These are phyloP conservation scores for Spilogale gracilis DNA, from an alignment of 2,113 vertebrate species.

Conservation along the genomic window DNA sequence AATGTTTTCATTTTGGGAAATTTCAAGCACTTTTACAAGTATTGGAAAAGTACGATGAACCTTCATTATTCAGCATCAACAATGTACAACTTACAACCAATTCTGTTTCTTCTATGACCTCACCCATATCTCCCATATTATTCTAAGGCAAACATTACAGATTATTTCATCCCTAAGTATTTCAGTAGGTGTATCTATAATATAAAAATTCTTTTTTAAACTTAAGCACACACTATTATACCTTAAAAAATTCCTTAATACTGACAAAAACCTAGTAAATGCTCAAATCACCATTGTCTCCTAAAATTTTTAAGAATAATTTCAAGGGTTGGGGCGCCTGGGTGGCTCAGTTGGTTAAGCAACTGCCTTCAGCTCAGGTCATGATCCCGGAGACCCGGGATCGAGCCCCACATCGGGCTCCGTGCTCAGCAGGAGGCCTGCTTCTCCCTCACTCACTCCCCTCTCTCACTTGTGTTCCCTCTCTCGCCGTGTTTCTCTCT, in stretches of 20 bases:
- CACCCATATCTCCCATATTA: background rate
- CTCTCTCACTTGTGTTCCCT: too few species aligned
- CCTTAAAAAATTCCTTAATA: conserved; percentile 6
- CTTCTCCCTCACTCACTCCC: too few species aligned
- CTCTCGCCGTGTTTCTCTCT: too few species aligned
- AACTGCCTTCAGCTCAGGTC: too few species aligned
- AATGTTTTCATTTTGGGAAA: background rate
- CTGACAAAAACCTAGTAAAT: background rate
- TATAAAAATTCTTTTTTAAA: background rate
- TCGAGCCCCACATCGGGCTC: too few species aligned
- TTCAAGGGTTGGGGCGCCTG: background rate
- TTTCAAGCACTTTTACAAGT: background rate
- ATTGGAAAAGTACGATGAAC: background rate
- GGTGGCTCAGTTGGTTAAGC: too few species aligned
- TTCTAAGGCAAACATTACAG: background rate
- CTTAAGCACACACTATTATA: background rate
- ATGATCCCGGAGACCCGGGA: too few species aligned
- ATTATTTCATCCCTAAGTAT: background rate
- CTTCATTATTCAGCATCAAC: background rate
- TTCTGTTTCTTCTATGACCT: background rate
- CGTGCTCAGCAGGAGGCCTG: too few species aligned
- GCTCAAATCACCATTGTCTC: background rate
- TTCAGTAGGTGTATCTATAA: background rate
- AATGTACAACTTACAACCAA: background rate
- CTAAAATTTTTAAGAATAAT: background rate